phyloP scores from a whole-genome alignment of 2,113 vertebrate species.

The Prunella fulvescens region DNA sequence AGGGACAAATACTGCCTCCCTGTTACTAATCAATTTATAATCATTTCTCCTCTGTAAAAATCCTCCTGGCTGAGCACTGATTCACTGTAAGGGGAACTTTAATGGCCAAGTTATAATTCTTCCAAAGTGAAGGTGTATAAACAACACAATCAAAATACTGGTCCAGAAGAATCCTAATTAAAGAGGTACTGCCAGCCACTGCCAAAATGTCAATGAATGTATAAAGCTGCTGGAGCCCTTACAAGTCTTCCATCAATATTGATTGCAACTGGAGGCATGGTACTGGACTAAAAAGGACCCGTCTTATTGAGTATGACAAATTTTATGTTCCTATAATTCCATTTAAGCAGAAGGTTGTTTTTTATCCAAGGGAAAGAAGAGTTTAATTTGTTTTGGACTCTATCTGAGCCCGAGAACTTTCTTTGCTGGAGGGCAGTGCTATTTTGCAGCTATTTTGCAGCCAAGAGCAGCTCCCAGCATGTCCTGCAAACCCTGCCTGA shows the following conservation, averaged over 20 bases:
- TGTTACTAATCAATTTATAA: conserved; percentile 11
- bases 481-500: not conserved
- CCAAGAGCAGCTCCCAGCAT: not conserved
- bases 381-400: conserved; percentile 28
- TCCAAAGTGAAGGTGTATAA: conserved; percentile 36
- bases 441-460: not conserved
- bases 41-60: not conserved
- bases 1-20: not conserved
- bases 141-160: conserved; percentile 15
- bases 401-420: not conserved
- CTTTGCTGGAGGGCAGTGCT: not conserved
- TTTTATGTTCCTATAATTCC: conserved; percentile 49
- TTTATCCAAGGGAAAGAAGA: not conserved
- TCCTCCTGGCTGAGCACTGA: not conserved
- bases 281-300: not conserved
- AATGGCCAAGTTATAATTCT: conserved; percentile 23
- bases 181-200: conserved; percentile 42
- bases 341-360: conserved; percentile 25
- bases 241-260: conserved; percentile 61
- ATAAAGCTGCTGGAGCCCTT: conserved; percentile 48
- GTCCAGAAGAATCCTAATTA: conserved; percentile 56
- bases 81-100: not conserved
- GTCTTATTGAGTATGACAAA: conserved; percentile 52
- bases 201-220: conserved; percentile 36
- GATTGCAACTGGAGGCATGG: conserved; percentile 22